A percentile compares a stretch with the other conserved stretches of the same genome.
phyloP scores from a whole-genome alignment of 2,888 invertebrate species.

The Eupeodes luniger region DNA sequence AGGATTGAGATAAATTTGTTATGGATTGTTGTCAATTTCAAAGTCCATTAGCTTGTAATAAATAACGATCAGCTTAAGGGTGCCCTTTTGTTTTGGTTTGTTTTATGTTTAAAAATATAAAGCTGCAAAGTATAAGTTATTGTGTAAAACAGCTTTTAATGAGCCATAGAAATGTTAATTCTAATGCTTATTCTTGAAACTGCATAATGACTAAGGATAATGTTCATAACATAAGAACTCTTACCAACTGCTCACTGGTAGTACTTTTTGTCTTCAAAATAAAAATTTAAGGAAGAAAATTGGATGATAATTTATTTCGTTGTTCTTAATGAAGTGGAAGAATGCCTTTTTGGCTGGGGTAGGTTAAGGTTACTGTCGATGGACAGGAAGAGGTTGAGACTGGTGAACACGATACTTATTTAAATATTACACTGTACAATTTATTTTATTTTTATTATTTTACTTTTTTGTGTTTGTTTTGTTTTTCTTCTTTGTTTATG shows the following conservation, averaged over 20 bases:
- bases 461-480: not conserved
- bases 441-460: not conserved
- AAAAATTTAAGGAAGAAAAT: not conserved
- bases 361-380: too few species aligned
- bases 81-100: constrained; percentile 11
- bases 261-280: not conserved
- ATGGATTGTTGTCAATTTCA: constrained; percentile 42
- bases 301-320: not conserved
- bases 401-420: not conserved
- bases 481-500: not conserved
- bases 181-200: not conserved
- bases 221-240: not conserved
- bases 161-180: constrained; percentile 5
- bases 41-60: constrained; percentile 48
- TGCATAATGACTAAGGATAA: constrained; percentile 4
- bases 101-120: not conserved
- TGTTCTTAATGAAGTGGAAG: constrained; percentile 4
- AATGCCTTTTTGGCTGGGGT: not conserved
- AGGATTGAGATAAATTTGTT: constrained; percentile 24
- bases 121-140: not conserved
- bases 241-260: not conserved
- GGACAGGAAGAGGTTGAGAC: not conserved
- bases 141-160: constrained; percentile 9
- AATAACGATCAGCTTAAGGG: constrained; percentile 44
- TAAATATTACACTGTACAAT: not conserved